Evolutionary conservation across 2,888 invertebrate genomes (phyloP).

Genomic region (Nephrocerus scutellatus): DNA sequence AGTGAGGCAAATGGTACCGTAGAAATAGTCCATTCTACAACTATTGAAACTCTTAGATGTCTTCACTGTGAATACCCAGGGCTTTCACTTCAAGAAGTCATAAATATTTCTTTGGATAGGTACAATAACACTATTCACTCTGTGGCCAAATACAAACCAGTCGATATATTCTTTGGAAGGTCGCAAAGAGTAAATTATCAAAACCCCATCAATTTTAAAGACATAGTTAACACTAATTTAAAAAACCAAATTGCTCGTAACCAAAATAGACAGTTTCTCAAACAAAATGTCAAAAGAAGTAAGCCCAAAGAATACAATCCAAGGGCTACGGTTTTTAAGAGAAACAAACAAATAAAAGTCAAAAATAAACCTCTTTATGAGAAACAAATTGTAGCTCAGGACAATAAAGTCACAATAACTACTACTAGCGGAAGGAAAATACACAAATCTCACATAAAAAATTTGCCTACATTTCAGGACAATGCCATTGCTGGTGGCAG

Average conservation of each 20-base stretch:
- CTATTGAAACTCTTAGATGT: constrained; percentile 17
- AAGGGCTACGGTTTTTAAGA: constrained; percentile 13
- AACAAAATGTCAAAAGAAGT: constrained; percentile 14
- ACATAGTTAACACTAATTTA: constrained; percentile 17
- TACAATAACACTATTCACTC: constrained; percentile 19
- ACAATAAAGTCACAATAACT: constrained; percentile 17
- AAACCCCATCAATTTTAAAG: constrained; percentile 16
- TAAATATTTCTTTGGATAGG: constrained; percentile 15
- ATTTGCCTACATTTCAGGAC: too few relatives aligned
- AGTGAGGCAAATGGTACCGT: constrained; percentile 21
- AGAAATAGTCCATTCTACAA: constrained; percentile 18
- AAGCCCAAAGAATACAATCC: constrained; percentile 10
- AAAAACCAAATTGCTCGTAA: constrained; percentile 16
- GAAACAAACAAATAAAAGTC: constrained; percentile 16
- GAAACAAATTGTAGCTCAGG: constrained; percentile 14
- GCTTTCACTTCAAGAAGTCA: constrained; percentile 11
- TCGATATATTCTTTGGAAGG: constrained; percentile 20
- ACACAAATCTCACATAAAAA: constrained; percentile 12
- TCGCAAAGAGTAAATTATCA: constrained; percentile 20
- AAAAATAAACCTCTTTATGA: constrained; percentile 12
- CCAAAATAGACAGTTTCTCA: constrained; percentile 14
- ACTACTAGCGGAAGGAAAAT: constrained; percentile 9
- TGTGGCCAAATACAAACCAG: constrained; percentile 13
- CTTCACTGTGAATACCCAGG: constrained; percentile 11
- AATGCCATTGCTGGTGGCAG: too few relatives aligned